Evolutionary conservation across 2,797 vertebrate genomes (phyloP).

Genomic region (Danionella dracula): DNA sequence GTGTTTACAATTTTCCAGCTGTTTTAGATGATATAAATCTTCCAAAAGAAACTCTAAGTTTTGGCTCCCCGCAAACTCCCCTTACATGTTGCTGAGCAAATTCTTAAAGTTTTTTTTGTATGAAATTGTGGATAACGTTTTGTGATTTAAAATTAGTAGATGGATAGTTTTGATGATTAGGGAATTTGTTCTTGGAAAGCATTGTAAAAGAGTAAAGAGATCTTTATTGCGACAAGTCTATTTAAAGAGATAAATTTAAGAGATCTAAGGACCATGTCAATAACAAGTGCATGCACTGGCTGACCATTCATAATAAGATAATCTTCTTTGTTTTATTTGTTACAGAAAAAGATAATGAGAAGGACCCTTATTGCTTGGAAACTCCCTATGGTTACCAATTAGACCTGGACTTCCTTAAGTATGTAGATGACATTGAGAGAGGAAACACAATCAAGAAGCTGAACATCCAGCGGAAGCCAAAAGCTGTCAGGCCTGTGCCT

Average conservation of each 20-base stretch:
- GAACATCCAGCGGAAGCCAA: slow-evolving; percentile 84
- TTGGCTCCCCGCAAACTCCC: slow-evolving; percentile 25
- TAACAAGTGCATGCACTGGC: too few species aligned
- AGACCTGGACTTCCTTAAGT: slow-evolving; percentile 97
- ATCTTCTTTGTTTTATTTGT: neutral
- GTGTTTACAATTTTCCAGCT: neutral
- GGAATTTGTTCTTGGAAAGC: too few species aligned
- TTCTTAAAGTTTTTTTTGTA: slow-evolving; percentile 16
- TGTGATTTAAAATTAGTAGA: neutral
- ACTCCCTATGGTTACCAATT: slow-evolving; percentile 95
- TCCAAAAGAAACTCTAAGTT: slow-evolving; percentile 38
- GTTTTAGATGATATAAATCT: slow-evolving; percentile 44
- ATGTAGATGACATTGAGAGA: slow-evolving; percentile 95
- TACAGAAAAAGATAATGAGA: slow-evolving; percentile 66
- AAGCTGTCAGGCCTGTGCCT: slow-evolving; percentile 53
- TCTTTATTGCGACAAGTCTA: too few species aligned
- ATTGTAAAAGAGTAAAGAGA: too few species aligned
- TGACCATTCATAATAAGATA: neutral
- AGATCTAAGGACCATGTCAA: too few species aligned
- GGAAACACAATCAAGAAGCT: slow-evolving; percentile 94
- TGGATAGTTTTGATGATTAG: neutral
- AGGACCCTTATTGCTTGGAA: slow-evolving; percentile 89
- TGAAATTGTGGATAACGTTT: neutral
- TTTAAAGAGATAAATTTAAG: too few species aligned
- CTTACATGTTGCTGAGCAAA: slow-evolving; percentile 34